Evolutionary conservation across 2,888 invertebrate genomes (phyloP).

Genomic region (Drosophila prolongata): DNA sequence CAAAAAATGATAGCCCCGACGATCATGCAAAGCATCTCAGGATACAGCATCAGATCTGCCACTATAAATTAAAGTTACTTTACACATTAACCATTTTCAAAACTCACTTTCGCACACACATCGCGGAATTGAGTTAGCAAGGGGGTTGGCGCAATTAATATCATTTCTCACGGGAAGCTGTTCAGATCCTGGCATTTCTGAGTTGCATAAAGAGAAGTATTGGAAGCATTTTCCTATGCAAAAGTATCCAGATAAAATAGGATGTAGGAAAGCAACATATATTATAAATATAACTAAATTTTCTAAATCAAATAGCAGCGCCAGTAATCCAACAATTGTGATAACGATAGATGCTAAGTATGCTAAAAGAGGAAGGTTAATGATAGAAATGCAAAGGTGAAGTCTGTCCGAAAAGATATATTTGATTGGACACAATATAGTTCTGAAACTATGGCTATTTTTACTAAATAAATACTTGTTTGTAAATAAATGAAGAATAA

Average conservation of each 20-base stretch:
- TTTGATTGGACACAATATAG: too few species aligned
- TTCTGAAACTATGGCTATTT: too few species aligned
- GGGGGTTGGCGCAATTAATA: background rate
- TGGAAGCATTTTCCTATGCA: background rate
- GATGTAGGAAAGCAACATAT: background rate
- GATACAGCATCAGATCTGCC: background rate
- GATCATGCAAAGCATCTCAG: background rate
- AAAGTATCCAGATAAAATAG: background rate
- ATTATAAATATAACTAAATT: background rate
- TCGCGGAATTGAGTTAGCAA: too few species aligned
- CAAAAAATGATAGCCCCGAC: background rate
- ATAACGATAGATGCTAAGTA: too few species aligned
- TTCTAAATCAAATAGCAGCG: background rate
- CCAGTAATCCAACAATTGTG: background rate
- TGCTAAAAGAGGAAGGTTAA: too few species aligned
- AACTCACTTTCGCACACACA: slow-evolving; percentile 6
- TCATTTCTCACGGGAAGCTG: background rate
- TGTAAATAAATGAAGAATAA: too few species aligned
- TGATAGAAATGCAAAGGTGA: too few species aligned
- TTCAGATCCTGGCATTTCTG: background rate
- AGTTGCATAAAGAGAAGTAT: background rate
- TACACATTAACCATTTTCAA: background rate
- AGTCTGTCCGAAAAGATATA: too few species aligned
- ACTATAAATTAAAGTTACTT: background rate
- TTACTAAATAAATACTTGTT: too few species aligned